Conservation (phyloP, 2,113 vertebrate species). For the Eubucco bourcierii region DNA sequence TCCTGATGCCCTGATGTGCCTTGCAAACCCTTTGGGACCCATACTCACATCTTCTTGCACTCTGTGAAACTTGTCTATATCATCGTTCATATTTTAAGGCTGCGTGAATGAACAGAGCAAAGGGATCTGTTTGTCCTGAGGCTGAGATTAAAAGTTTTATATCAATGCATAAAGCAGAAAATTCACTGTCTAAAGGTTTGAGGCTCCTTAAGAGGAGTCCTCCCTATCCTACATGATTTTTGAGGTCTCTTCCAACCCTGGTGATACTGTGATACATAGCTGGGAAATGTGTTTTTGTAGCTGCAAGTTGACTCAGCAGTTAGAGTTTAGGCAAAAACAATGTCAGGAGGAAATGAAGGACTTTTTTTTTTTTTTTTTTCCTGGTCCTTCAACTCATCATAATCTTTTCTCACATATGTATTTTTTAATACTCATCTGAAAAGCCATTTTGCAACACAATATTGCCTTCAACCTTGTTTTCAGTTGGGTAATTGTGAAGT, state of each 20-base stretch:
- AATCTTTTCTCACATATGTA: fast-evolving
- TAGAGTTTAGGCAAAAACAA: neutral
- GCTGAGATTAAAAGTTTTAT: constrained; percentile 5
- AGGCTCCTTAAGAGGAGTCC: neutral
- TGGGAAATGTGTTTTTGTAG: neutral
- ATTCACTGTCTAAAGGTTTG: neutral
- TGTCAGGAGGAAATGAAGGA: neutral
- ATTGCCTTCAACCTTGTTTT: neutral
- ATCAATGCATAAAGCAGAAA: neutral
- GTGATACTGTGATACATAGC: too few relatives aligned
- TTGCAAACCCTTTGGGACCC: neutral
- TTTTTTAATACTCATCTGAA: neutral
- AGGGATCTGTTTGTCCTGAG: neutral
- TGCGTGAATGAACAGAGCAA: neutral
- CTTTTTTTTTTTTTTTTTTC: too few relatives aligned
- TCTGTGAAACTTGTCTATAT: neutral
- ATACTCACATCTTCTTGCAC: neutral
- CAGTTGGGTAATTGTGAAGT: neutral
- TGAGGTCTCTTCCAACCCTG: too few relatives aligned
- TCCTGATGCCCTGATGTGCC: neutral
- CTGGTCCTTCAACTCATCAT: neutral
- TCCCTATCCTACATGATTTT: neutral
- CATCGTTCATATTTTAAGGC: neutral
- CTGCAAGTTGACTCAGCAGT: neutral
- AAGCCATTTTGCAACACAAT: neutral